phyloP scores from a whole-genome alignment of 2,888 invertebrate species.

The Malthinus flaveolus region DNA sequence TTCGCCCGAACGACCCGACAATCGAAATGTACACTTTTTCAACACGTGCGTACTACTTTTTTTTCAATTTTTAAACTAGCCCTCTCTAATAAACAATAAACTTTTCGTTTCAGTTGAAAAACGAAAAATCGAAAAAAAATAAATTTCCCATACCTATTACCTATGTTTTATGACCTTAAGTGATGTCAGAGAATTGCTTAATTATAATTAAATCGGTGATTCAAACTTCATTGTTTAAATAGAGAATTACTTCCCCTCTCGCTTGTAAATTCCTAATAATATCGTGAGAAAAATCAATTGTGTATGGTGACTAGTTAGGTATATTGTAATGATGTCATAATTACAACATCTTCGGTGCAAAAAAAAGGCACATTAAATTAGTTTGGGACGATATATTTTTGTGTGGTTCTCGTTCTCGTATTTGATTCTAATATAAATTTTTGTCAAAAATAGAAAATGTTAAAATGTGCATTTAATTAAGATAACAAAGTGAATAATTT shows the following conservation, averaged over 20 bases:
- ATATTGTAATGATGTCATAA: constrained; percentile 9
- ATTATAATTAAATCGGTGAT: not conserved
- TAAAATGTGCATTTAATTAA: not conserved
- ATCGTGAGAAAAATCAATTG: constrained; percentile 12
- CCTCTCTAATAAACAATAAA: too few relatives aligned
- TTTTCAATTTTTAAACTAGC: too few relatives aligned
- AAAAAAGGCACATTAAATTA: not conserved
- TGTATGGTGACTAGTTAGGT: not conserved
- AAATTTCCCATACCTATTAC: too few relatives aligned
- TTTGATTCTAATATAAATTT: not conserved
- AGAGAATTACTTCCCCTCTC: constrained; percentile 8
- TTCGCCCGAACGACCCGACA: too few relatives aligned
- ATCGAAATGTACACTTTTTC: too few relatives aligned
- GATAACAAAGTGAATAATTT: constrained; percentile 1
- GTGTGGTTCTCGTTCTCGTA: too few relatives aligned
- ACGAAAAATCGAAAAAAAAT: too few relatives aligned
- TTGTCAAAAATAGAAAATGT: too few relatives aligned
- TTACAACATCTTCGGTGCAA: not conserved
- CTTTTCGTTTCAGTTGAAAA: too few relatives aligned
- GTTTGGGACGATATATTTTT: not conserved
- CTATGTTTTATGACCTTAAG: too few relatives aligned
- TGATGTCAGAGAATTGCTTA: too few relatives aligned
- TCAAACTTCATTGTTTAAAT: constrained; percentile 8
- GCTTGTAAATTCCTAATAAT: constrained; percentile 2
- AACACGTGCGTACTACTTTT: too few relatives aligned